These are phyloP conservation scores for Chymomyza fuscimana DNA, from an alignment of 2,888 invertebrate genomes.

Conservation along the genomic window DNA sequence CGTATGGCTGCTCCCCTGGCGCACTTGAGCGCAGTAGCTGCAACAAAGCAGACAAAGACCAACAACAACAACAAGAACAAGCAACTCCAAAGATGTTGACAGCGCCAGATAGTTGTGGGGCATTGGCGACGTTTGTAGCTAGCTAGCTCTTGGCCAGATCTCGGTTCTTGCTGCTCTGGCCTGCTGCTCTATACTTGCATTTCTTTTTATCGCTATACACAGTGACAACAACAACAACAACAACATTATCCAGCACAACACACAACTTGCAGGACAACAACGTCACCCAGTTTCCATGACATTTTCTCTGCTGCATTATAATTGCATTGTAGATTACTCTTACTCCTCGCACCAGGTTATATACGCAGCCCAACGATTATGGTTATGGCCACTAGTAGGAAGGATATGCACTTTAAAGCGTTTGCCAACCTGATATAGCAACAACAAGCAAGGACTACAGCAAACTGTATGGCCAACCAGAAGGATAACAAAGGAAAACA, in stretches of 20 bases:
- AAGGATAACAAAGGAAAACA: slow-evolving; percentile 15
- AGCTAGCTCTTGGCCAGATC: not conserved
- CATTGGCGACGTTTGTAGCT: not conserved
- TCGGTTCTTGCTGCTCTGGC: slow-evolving; percentile 25
- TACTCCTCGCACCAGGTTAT: slow-evolving; percentile 30
- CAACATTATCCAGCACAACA: slow-evolving; percentile 9
- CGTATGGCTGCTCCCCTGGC: slow-evolving; percentile 13
- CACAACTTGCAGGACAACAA: slow-evolving; percentile 35
- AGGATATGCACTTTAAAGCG: not conserved
- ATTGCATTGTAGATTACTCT: slow-evolving; percentile 41
- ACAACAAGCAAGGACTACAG: not conserved
- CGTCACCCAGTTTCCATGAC: slow-evolving; percentile 72
- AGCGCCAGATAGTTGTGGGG: slow-evolving; percentile 34
- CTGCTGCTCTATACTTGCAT: no score
- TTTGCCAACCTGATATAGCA: not conserved
- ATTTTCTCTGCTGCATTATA: slow-evolving; percentile 43
- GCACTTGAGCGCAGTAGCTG: slow-evolving; percentile 57
- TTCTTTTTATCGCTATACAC: slow-evolving; percentile 56
- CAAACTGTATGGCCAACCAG: not conserved
- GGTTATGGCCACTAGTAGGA: slow-evolving; percentile 24
- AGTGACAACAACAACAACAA: slow-evolving; percentile 28
- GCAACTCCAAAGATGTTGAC: slow-evolving; percentile 46
- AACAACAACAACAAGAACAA: not conserved
- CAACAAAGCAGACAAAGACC: slow-evolving; percentile 30
- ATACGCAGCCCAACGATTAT: slow-evolving; percentile 30